phyloP scores from a whole-genome alignment of 2,888 invertebrate genomes.

The Lasioglossum lativentre region DNA sequence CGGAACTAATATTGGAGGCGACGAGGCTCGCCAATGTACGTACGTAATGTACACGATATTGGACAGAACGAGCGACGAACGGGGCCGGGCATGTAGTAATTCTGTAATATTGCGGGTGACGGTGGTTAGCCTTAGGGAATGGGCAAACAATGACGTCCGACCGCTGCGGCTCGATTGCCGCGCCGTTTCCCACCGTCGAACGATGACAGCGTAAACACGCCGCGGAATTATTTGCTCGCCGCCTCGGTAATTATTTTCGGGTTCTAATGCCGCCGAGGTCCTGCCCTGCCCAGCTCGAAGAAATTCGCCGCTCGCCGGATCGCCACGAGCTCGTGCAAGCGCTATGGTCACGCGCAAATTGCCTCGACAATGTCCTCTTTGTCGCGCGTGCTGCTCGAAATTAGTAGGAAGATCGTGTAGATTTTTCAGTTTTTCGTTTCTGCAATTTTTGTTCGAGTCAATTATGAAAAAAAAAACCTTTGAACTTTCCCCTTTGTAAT shows the following conservation, averaged over 20 bases:
- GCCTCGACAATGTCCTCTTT: neutral
- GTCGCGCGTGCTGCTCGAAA: neutral
- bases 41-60: conserved; percentile 71
- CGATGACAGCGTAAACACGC: conserved; percentile 71
- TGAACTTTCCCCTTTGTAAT: too few species aligned
- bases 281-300: neutral
- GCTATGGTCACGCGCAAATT: neutral
- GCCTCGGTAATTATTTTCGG: conserved; percentile 42
- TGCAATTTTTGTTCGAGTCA: too few species aligned
- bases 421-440: too few species aligned
- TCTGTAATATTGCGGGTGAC: conserved; percentile 77
- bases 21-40: conserved; percentile 66
- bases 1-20: conserved; percentile 78
- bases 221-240: conserved; percentile 69
- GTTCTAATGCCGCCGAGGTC: conserved; percentile 7
- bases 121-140: conserved; percentile 77
- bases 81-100: conserved; percentile 73
- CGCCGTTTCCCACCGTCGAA: conserved; percentile 66
- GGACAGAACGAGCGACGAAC: conserved; percentile 70
- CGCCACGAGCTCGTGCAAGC: neutral
- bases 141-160: conserved; percentile 78
- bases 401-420: neutral
- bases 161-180: conserved; percentile 73
- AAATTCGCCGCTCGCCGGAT: neutral
- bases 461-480: neutral